These are phyloP conservation scores for Sarcophaga carnaria DNA, from an alignment of 2,888 invertebrate species.

Conservation along the genomic window DNA sequence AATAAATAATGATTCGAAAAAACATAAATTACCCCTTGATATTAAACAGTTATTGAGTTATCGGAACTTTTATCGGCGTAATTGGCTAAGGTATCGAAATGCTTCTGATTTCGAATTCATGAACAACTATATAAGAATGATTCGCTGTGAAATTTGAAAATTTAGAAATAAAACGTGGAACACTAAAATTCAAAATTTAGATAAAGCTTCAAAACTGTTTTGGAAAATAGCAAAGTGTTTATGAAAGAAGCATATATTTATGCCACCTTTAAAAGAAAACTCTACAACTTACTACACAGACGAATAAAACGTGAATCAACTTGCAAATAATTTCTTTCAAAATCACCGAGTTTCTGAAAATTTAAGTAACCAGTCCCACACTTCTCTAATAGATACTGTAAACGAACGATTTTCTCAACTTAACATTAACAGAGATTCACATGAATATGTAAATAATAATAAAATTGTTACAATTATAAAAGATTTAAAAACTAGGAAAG, in stretches of 20 bases:
- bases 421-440: too few relatives aligned
- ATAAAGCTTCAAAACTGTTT: slow-evolving; percentile 28
- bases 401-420: too few relatives aligned
- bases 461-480: slow-evolving; percentile 12
- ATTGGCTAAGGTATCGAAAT: slow-evolving; percentile 1
- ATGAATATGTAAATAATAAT: neutral
- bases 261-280: slow-evolving; percentile 21
- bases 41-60: neutral
- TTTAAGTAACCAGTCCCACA: slow-evolving; percentile 4
- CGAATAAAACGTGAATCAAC: neutral
- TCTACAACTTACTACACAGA: neutral
- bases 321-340: slow-evolving; percentile 2
- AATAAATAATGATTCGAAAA: too few relatives aligned
- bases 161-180: slow-evolving; percentile 37
- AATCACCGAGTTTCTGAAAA: slow-evolving; percentile 30
- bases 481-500: slow-evolving; percentile 17
- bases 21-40: too few relatives aligned
- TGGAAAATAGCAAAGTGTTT: slow-evolving; percentile 44
- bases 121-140: neutral
- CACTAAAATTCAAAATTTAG: slow-evolving; percentile 10
- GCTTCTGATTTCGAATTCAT: neutral
- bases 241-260: slow-evolving; percentile 25
- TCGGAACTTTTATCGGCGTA: slow-evolving; percentile 5
- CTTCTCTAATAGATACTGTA: too few relatives aligned
- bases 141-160: too few relatives aligned